Percentiles rank a stretch among this genome's conserved stretches.
phyloP scores from a whole-genome alignment of 1,140 invertebrate genomes.

The Apis cerana region DNA sequence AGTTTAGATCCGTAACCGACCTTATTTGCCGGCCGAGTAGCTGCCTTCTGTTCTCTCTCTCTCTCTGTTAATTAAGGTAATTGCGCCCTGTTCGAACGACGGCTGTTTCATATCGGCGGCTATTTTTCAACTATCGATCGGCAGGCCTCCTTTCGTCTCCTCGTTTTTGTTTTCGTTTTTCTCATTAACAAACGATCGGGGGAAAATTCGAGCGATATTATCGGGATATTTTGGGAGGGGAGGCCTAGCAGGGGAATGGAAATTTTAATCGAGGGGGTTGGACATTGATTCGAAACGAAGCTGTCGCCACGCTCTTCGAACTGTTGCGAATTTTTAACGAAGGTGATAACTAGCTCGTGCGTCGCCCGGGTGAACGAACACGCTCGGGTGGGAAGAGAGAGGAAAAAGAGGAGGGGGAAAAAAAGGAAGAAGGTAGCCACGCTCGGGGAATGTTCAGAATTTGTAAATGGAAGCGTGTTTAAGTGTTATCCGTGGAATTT shows the following conservation, averaged over 20 bases:
- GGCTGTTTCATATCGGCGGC: neutral
- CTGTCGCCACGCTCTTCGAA: neutral
- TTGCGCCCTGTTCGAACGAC: conserved; percentile 8
- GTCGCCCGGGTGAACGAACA: neutral
- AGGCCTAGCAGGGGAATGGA: neutral
- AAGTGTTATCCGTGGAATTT: conserved; percentile 6
- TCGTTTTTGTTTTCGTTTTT: neutral
- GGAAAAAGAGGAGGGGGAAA: too few species aligned
- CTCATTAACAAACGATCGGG: neutral
- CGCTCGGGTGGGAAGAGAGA: neutral
- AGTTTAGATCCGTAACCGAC: too few species aligned
- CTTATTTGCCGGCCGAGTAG: conserved; percentile 1
- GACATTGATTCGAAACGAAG: neutral
- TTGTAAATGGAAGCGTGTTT: neutral
- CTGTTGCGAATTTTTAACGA: neutral
- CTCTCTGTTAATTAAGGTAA: conserved; percentile 8
- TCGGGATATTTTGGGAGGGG: neutral
- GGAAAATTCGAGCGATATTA: neutral
- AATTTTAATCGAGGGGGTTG: conserved; percentile 2
- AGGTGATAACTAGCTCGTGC: too few species aligned
- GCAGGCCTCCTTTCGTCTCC: too few species aligned
- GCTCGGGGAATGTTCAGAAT: neutral
- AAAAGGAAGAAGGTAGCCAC: neutral
- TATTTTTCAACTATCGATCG: neutral
- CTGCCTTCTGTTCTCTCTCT: conserved; percentile 5